Evolutionary conservation across 2,113 vertebrate genomes (phyloP).

Genomic region (Pycnonotus jocosus): DNA sequence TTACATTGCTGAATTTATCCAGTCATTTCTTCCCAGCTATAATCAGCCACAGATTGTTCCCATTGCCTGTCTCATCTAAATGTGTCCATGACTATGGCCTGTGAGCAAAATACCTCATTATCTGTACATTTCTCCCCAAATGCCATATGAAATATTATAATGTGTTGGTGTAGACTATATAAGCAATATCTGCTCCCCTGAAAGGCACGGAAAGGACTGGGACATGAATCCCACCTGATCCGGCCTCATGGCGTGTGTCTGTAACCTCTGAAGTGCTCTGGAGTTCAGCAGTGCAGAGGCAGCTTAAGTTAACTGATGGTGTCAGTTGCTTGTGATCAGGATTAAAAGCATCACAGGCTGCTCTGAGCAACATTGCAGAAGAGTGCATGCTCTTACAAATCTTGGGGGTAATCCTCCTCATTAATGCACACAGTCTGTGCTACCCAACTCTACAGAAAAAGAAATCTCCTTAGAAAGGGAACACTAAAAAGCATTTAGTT

Average conservation of each 20-base stretch:
- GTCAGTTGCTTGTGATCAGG: background rate
- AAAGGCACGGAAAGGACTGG: background rate
- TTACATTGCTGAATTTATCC: background rate
- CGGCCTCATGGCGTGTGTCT: background rate
- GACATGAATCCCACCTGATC: background rate
- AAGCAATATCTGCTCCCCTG: background rate
- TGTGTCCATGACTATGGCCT: background rate
- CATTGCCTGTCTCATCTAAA: background rate
- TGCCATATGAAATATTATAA: background rate
- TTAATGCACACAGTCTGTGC: background rate
- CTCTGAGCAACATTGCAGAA: background rate
- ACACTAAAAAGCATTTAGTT: background rate
- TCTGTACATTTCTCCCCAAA: background rate
- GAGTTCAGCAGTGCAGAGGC: background rate
- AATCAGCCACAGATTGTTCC: background rate
- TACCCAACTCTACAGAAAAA: background rate
- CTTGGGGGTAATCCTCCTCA: background rate
- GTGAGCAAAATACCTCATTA: background rate
- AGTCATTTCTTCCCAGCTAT: background rate
- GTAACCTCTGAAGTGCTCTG: background rate
- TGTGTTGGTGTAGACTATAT: fast-evolving
- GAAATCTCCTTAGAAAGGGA: background rate
- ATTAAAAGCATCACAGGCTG: background rate
- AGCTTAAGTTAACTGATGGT: background rate
- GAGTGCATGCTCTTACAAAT: background rate